These are phyloP conservation scores for Octopus sinensis DNA, from an alignment of 1,140 invertebrate species.

Conservation along the genomic window DNA sequence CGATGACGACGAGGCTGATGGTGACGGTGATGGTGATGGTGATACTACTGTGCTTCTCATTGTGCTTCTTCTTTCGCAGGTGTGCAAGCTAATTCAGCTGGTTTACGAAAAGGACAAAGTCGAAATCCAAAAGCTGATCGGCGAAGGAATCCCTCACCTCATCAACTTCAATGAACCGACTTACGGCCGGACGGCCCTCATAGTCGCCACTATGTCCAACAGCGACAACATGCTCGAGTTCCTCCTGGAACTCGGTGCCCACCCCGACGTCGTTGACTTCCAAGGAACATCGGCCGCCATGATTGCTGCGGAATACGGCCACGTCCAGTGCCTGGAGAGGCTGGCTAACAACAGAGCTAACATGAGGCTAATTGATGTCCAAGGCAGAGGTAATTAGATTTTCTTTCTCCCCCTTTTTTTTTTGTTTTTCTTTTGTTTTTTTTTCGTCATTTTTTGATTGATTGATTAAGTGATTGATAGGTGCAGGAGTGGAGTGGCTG, in stretches of 20 bases:
- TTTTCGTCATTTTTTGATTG: too few species aligned
- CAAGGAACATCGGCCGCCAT: slow-evolving; percentile 55
- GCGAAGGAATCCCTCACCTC: slow-evolving; percentile 54
- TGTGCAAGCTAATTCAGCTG: slow-evolving; percentile 57
- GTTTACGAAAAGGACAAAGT: slow-evolving; percentile 50
- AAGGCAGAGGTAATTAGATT: slow-evolving; percentile 54
- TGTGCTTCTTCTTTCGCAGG: slow-evolving; percentile 30
- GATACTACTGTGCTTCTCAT: neutral
- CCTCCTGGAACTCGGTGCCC: slow-evolving; percentile 53
- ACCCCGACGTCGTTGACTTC: slow-evolving; percentile 57
- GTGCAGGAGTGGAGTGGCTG: too few species aligned
- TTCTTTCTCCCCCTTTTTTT: too few species aligned
- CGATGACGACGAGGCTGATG: neutral
- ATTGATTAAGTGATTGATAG: too few species aligned
- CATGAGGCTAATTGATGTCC: slow-evolving; percentile 53
- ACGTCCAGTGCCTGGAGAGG: slow-evolving; percentile 54
- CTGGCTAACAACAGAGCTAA: slow-evolving; percentile 51
- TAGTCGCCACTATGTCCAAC: slow-evolving; percentile 48
- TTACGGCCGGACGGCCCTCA: slow-evolving; percentile 53
- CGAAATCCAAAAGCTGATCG: slow-evolving; percentile 53
- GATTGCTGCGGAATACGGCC: slow-evolving; percentile 56
- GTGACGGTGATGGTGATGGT: neutral
- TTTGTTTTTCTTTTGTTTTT: too few species aligned
- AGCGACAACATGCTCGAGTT: slow-evolving; percentile 56
- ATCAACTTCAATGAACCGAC: slow-evolving; percentile 57